phyloP scores from a whole-genome alignment of 1,140 invertebrate species.

The Sitobion miscanthi region DNA sequence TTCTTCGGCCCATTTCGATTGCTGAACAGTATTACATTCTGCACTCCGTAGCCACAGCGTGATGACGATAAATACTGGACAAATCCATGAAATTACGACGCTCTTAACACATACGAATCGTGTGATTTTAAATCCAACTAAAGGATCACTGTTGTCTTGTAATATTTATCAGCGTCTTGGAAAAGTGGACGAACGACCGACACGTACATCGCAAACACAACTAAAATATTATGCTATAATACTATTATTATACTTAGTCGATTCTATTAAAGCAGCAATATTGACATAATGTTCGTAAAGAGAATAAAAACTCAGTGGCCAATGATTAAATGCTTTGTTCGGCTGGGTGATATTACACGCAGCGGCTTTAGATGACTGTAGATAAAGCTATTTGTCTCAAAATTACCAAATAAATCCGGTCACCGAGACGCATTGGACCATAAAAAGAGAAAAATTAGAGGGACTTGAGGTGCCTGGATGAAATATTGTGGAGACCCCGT shows the following conservation, averaged over 20 bases:
- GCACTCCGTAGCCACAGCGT: background rate
- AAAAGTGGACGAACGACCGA: background rate
- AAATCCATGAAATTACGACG: slow-evolving; percentile 19
- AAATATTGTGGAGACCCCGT: background rate
- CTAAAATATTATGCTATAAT: background rate
- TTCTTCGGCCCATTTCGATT: background rate
- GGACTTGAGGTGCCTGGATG: background rate
- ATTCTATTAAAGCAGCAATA: background rate
- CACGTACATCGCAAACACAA: background rate
- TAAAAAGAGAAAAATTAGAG: slow-evolving; percentile 39
- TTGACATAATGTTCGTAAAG: background rate
- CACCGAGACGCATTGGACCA: background rate
- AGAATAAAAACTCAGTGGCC: background rate
- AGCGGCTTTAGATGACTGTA: background rate
- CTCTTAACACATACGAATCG: background rate
- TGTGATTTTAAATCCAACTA: background rate
- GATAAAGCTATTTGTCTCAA: slow-evolving; percentile 38
- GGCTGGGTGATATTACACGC: background rate
- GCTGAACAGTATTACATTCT: background rate
- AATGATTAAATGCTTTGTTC: slow-evolving; percentile 34
- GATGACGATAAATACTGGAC: background rate
- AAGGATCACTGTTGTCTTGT: background rate
- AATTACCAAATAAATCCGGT: slow-evolving; percentile 50
- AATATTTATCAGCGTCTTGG: background rate
- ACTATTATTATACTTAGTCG: background rate